Conservation (phyloP, 1,140 invertebrate species). For the Araneus ventricosus region DNA sequence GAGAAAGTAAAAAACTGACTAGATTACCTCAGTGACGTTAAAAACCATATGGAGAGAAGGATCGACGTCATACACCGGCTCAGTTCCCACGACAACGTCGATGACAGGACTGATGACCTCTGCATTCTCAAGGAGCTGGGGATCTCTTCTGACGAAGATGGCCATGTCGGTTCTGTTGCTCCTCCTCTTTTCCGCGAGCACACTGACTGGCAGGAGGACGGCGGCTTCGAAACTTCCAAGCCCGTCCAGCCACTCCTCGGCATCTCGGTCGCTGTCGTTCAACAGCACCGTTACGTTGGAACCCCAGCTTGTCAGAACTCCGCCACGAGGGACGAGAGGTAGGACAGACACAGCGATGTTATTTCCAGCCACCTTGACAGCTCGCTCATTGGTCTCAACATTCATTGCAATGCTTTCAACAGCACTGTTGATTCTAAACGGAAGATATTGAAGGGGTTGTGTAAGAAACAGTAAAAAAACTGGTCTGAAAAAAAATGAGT, state of each 20-base stretch:
- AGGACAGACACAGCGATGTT: background rate
- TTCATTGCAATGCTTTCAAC: background rate
- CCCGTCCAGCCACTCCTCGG: too few species aligned
- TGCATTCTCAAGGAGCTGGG: too few species aligned
- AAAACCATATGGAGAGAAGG: slow-evolving; percentile 3
- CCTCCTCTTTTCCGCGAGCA: background rate
- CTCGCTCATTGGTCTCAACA: background rate
- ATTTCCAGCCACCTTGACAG: background rate
- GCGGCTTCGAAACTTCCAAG: background rate
- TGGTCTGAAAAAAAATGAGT: too few species aligned
- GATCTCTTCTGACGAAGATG: background rate
- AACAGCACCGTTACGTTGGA: background rate
- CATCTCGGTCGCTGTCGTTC: background rate
- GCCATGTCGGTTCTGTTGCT: background rate
- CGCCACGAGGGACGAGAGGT: background rate
- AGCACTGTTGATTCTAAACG: background rate
- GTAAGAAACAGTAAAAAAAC: too few species aligned
- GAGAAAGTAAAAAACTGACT: too few species aligned
- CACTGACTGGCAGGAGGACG: background rate
- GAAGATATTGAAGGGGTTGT: background rate
- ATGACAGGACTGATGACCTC: background rate
- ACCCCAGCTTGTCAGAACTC: background rate
- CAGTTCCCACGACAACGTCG: background rate
- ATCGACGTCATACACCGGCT: background rate
- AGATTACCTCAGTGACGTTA: background rate